These are phyloP conservation scores for Malurus leucopterus DNA, from an alignment of 2,797 vertebrate species.

Conservation along the genomic window DNA sequence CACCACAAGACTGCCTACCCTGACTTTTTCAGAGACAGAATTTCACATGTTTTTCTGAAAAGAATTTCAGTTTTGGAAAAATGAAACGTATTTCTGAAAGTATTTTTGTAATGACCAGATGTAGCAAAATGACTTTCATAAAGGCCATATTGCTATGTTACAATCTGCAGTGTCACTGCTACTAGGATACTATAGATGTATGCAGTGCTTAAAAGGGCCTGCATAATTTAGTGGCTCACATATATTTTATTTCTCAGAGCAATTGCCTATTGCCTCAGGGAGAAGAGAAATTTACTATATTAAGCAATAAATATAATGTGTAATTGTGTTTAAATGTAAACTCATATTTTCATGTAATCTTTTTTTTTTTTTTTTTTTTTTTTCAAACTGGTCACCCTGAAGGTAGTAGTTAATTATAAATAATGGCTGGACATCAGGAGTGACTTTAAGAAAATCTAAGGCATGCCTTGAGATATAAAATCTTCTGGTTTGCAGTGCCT, in stretches of 20 bases:
- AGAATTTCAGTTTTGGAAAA: not conserved
- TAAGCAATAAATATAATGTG: conserved; percentile 3
- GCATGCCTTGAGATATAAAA: not conserved
- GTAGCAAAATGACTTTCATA: not conserved
- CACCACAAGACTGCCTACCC: not conserved
- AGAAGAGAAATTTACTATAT: conserved; percentile 11
- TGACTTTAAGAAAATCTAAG: conserved; percentile 3
- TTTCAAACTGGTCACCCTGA: not conserved
- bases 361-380: not conserved
- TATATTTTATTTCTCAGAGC: not conserved
- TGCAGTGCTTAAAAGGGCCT: not conserved
- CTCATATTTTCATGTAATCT: conserved; percentile 3
- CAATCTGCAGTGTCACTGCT: not conserved
- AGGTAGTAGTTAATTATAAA: not conserved
- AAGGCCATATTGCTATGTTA: not conserved
- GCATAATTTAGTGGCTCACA: not conserved
- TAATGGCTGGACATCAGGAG: not conserved
- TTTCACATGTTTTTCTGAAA: not conserved
- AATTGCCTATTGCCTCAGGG: not conserved
- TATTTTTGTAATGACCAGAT: not conserved
- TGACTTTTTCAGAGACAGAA: not conserved
- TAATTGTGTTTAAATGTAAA: conserved; percentile 19
- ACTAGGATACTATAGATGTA: not conserved
- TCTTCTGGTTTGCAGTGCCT: not conserved
- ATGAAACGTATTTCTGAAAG: not conserved